Percentiles rank a stretch among this genome's conserved stretches.
phyloP scores from a whole-genome alignment of 1,140 invertebrate genomes.

The Drosophila nigromelanica region DNA sequence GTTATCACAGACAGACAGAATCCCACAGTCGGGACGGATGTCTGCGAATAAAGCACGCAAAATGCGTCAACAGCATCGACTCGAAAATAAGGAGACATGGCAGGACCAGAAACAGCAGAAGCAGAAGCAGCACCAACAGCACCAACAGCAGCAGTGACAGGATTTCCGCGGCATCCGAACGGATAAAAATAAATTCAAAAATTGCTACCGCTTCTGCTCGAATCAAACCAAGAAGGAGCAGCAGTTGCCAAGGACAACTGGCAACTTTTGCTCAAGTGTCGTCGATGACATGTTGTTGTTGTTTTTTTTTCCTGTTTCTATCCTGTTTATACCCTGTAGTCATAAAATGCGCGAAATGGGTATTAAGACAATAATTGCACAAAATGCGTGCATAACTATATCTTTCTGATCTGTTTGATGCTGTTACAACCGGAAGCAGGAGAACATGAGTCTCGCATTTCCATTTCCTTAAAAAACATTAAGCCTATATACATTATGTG shows the following conservation, averaged over 20 bases:
- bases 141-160: conserved; percentile 38
- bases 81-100: not conserved
- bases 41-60: conserved; percentile 51
- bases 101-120: not conserved
- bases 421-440: no score
- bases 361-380: no score
- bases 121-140: not conserved
- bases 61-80: conserved; percentile 62
- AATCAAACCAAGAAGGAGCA: conserved; percentile 12
- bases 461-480: no score
- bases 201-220: conserved; percentile 71
- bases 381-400: no score
- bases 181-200: conserved; percentile 81
- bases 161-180: conserved; percentile 76
- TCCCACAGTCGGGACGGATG: not conserved
- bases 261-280: conserved; percentile 72
- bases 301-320: conserved; percentile 12
- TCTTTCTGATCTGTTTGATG: no score
- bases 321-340: conserved; percentile 4
- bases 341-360: no score
- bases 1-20: conserved; percentile 59
- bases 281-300: conserved; percentile 42
- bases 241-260: conserved; percentile 56
- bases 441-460: no score
- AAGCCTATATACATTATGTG: no score